Evolutionary conservation across 2,113 vertebrate genomes (phyloP).

Genomic region (Corythaeola cristata): DNA sequence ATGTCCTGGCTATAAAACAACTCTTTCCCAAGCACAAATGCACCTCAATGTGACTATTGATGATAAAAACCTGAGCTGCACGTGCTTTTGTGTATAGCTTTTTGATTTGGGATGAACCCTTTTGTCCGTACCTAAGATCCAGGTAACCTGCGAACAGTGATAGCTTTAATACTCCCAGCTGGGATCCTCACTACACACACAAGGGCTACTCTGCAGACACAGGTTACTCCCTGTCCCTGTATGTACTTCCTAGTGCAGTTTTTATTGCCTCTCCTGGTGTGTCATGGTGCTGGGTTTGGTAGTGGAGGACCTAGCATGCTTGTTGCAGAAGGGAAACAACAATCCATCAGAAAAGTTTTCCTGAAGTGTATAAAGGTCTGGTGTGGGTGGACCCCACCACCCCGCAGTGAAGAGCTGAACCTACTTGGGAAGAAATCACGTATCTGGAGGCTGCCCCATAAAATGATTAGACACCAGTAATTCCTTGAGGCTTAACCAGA

Average conservation of each 20-base stretch:
- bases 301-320: not conserved
- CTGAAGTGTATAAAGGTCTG: not conserved
- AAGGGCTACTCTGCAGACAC: not conserved
- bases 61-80: not conserved
- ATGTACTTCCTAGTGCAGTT: not conserved
- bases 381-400: not conserved
- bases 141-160: not conserved
- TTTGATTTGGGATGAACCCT: not conserved
- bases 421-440: not conserved
- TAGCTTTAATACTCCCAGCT: not conserved
- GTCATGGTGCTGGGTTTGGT: not conserved
- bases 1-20: not conserved
- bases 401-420: not conserved
- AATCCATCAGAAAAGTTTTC: not conserved
- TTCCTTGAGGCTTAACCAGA: not conserved
- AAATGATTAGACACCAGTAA: not conserved
- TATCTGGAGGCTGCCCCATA: not conserved
- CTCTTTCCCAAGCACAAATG: not conserved
- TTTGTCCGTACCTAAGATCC: not conserved
- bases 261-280: not conserved
- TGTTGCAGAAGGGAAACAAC: not conserved
- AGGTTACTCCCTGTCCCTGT: not conserved
- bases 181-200: not conserved
- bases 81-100: not conserved
- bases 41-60: rapidly evolving